Conservation (phyloP, 37 sponge, comb jelly and placozoan species). For the Hexactinellida sp. region DNA sequence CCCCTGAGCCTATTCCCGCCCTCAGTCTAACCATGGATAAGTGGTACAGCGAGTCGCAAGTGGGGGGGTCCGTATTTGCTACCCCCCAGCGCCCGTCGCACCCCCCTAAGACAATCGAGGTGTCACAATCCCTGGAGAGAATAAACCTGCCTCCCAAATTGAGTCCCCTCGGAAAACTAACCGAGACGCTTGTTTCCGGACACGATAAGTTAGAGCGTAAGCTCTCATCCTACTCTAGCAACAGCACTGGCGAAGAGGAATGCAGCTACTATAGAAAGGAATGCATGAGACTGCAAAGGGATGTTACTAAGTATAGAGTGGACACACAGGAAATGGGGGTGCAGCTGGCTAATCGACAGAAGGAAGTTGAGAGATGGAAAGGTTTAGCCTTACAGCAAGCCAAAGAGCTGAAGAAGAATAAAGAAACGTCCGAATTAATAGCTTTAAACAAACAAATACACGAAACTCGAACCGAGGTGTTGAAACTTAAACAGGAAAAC, state of each 20-base stretch:
- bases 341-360: background rate
- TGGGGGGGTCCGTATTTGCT: background rate
- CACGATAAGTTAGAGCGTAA: background rate
- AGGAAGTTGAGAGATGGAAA: background rate
- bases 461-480: background rate
- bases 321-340: background rate
- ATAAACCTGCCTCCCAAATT: background rate
- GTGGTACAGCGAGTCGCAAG: background rate
- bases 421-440: background rate
- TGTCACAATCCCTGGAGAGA: background rate
- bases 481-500: background rate
- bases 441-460: background rate
- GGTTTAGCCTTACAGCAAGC: background rate
- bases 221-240: background rate
- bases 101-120: background rate
- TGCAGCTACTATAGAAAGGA: background rate
- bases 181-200: background rate
- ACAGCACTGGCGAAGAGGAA: background rate
- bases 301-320: background rate
- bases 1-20: background rate
- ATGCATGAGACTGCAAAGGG: background rate
- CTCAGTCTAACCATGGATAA: background rate
- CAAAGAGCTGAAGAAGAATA: background rate
- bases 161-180: background rate
- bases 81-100: background rate